Percentiles rank a stretch among this genome's conserved stretches.
These are phyloP conservation scores for Brachyalestes nurse DNA, from an alignment of 2,797 vertebrate genomes.

Conservation along the genomic window DNA sequence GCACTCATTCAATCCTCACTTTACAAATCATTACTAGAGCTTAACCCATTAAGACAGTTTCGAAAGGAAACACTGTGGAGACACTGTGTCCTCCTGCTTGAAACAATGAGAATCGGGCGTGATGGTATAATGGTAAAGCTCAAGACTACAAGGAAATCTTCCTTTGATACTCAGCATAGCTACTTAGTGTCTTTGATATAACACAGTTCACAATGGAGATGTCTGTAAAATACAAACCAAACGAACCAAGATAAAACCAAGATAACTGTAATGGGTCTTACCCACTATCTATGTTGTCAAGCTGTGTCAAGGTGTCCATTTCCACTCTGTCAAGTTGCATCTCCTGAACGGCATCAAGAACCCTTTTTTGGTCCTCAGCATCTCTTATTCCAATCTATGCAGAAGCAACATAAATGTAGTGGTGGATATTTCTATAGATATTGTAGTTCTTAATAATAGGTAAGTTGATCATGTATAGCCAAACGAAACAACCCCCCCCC, in stretches of 20 bases:
- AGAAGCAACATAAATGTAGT: conserved; percentile 26
- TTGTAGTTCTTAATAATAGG: too few relatives aligned
- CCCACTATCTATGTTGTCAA: conserved; percentile 81
- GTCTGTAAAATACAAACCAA: background rate
- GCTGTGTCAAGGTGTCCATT: conserved; percentile 74
- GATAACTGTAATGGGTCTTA: conserved; percentile 64
- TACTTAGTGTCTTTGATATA: background rate
- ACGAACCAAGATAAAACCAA: background rate
- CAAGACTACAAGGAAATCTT: conserved; percentile 1
- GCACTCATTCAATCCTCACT: conserved; percentile 72
- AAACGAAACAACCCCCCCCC: too few relatives aligned
- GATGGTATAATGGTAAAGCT: conserved; percentile 2
- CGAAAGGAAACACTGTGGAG: conserved; percentile 56
- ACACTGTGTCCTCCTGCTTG: conserved; percentile 20
- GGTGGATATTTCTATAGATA: background rate
- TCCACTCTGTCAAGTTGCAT: conserved; percentile 83
- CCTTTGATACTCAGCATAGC: background rate
- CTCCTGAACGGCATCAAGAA: conserved; percentile 80
- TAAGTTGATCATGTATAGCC: too few relatives aligned
- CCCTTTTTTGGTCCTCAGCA: conserved; percentile 82
- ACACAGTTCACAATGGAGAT: background rate
- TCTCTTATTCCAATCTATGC: conserved; percentile 85
- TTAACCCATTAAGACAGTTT: conserved; percentile 73
- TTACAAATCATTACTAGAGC: conserved; percentile 79
- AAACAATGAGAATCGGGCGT: conserved; percentile 30